phyloP scores from a whole-genome alignment of 2,888 invertebrate species.

The Gibbula magus region DNA sequence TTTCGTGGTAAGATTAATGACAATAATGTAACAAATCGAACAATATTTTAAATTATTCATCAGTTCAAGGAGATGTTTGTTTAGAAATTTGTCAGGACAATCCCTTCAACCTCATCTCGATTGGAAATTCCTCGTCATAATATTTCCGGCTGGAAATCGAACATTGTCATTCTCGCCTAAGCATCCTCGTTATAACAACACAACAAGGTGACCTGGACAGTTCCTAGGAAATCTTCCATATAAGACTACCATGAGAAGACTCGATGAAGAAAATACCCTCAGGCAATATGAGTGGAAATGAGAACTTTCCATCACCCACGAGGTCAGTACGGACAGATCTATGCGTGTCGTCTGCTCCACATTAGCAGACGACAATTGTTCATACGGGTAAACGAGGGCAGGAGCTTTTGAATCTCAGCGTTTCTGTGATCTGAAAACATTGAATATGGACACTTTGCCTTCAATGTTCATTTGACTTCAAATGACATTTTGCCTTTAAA shows the following conservation, averaged over 20 bases:
- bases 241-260: not conserved
- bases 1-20: too few relatives aligned
- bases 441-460: not conserved
- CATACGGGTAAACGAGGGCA: not conserved
- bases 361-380: slow-evolving; percentile 4
- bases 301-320: not conserved
- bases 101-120: too few relatives aligned
- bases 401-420: slow-evolving; percentile 6
- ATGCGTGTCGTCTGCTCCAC: not conserved
- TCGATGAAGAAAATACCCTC: not conserved
- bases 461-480: not conserved
- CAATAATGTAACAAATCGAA: too few relatives aligned
- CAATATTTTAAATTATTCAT: too few relatives aligned
- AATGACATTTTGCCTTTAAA: too few relatives aligned
- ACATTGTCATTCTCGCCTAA: too few relatives aligned
- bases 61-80: too few relatives aligned
- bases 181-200: too few relatives aligned
- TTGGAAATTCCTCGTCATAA: too few relatives aligned
- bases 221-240: not conserved
- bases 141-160: too few relatives aligned
- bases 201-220: not conserved
- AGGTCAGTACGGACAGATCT: not conserved
- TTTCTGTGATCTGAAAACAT: not conserved
- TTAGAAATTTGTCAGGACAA: too few relatives aligned
- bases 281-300: not conserved